These are phyloP conservation scores for Temnothorax rugatulus DNA, from an alignment of 2,888 invertebrate species.

Conservation along the genomic window DNA sequence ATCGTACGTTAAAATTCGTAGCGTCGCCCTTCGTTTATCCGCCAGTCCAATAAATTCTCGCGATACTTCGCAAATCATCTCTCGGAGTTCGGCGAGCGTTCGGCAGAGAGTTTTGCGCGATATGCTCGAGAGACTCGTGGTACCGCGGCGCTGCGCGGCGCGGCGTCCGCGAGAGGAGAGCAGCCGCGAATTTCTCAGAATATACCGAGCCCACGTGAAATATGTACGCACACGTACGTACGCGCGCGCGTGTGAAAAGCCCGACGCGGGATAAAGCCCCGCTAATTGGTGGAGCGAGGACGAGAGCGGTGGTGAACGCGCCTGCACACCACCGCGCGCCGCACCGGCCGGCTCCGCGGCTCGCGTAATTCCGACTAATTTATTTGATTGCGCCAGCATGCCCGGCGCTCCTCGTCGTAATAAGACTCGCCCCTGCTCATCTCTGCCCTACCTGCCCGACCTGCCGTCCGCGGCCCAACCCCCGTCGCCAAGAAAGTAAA, in stretches of 20 bases:
- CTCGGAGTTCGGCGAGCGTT: not conserved
- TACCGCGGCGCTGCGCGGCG: slow-evolving; percentile 4
- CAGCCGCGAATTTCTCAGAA: slow-evolving; percentile 69
- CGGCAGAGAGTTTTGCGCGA: slow-evolving; percentile 4
- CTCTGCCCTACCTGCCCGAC: slow-evolving; percentile 15
- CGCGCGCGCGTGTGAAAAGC: slow-evolving; percentile 18
- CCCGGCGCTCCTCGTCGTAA: slow-evolving; percentile 71
- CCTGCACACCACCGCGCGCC: slow-evolving; percentile 66
- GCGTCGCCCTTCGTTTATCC: slow-evolving; percentile 49
- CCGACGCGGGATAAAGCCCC: slow-evolving; percentile 74
- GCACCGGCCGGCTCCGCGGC: slow-evolving; percentile 62
- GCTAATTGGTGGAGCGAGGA: slow-evolving; percentile 78
- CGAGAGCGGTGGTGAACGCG: slow-evolving; percentile 63
- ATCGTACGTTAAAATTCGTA: slow-evolving; percentile 39
- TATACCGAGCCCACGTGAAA: slow-evolving; percentile 62
- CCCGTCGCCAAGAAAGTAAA: slow-evolving; percentile 27
- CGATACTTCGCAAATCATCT: slow-evolving; percentile 47
- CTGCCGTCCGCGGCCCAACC: slow-evolving; percentile 39
- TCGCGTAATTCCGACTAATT: slow-evolving; percentile 82
- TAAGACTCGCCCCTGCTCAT: slow-evolving; percentile 68
- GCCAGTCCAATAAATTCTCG: slow-evolving; percentile 41
- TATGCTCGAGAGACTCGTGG: slow-evolving; percentile 22
- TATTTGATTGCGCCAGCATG: slow-evolving; percentile 80
- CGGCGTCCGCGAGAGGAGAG: not conserved
- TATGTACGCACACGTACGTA: slow-evolving; percentile 27